These are phyloP conservation scores for Branchipolynoe longqiensis DNA, from an alignment of 2,888 invertebrate genomes.

Conservation along the genomic window DNA sequence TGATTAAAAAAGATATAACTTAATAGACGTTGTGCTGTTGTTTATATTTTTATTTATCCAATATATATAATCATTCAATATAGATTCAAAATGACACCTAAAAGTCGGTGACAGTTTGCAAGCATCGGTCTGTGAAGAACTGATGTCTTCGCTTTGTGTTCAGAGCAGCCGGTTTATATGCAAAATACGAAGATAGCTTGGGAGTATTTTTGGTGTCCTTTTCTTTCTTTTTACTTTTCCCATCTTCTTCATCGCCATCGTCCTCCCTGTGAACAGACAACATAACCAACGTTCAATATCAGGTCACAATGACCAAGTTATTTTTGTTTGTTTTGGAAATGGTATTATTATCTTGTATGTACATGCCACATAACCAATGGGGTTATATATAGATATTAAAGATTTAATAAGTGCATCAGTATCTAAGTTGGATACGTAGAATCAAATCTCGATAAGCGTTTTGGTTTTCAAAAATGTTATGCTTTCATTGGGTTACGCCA, in stretches of 20 bases:
- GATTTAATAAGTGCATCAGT: too few species aligned
- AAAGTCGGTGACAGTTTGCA: constrained; percentile 31
- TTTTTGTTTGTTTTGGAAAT: too few species aligned
- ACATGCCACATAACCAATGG: too few species aligned
- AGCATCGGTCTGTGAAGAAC: constrained; percentile 61
- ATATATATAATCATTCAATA: background rate
- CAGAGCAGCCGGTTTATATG: background rate
- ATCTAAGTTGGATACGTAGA: too few species aligned
- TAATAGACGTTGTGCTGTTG: background rate
- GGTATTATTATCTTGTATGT: too few species aligned
- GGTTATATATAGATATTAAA: too few species aligned
- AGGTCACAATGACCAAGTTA: too few species aligned
- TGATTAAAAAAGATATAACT: background rate
- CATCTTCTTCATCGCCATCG: constrained; percentile 61
- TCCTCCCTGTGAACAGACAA: constrained; percentile 65
- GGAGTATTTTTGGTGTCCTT: constrained; percentile 32
- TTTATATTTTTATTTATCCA: background rate
- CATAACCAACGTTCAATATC: too few species aligned
- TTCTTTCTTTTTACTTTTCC: constrained; percentile 49
- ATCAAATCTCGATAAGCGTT: too few species aligned
- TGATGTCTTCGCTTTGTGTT: constrained; percentile 13
- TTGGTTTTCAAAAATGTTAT: too few species aligned
- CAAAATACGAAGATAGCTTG: constrained; percentile 35
- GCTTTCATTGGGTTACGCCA: too few species aligned
- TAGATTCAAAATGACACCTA: background rate